A percentile compares a stretch with the other conserved stretches of the same genome.
These are phyloP conservation scores for Melanostigma gelatinosum DNA, from an alignment of 2,113 vertebrate species.

Conservation along the genomic window DNA sequence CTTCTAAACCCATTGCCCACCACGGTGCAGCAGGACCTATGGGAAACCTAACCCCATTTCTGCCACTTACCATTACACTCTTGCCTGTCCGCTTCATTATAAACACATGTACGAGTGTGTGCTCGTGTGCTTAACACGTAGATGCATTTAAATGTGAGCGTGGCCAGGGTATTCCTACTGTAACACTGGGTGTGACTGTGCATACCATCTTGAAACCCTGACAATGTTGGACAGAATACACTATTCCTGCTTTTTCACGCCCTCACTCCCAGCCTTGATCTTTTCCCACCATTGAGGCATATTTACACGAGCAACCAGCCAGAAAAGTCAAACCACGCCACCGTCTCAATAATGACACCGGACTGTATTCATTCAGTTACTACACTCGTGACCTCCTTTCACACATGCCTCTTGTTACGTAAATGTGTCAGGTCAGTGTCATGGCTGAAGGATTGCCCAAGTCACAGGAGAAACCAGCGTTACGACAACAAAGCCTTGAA, in stretches of 20 bases:
- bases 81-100: constrained; percentile 74
- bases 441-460: background rate
- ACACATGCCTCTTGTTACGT: constrained; percentile 4
- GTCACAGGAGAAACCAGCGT: background rate
- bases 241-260: constrained; percentile 44
- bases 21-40: constrained; percentile 66
- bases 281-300: constrained; percentile 41
- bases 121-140: constrained; percentile 52
- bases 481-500: background rate
- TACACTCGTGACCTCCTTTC: constrained; percentile 4
- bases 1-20: constrained; percentile 72
- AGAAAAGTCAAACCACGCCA: constrained; percentile 25
- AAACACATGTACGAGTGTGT: constrained; percentile 74
- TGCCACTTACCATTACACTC: constrained; percentile 80
- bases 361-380: constrained; percentile 29
- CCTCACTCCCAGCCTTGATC: constrained; percentile 44
- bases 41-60: constrained; percentile 74
- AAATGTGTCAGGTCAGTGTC: constrained; percentile 8
- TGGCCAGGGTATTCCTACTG: constrained; percentile 50
- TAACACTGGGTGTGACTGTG: constrained; percentile 67
- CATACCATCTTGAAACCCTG: constrained; percentile 55
- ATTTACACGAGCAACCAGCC: constrained; percentile 42
- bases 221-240: constrained; percentile 46
- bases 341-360: constrained; percentile 33
- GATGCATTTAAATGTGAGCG: constrained; percentile 64